phyloP scores from a whole-genome alignment of 2,888 invertebrate genomes.

The Blomia tropicalis region DNA sequence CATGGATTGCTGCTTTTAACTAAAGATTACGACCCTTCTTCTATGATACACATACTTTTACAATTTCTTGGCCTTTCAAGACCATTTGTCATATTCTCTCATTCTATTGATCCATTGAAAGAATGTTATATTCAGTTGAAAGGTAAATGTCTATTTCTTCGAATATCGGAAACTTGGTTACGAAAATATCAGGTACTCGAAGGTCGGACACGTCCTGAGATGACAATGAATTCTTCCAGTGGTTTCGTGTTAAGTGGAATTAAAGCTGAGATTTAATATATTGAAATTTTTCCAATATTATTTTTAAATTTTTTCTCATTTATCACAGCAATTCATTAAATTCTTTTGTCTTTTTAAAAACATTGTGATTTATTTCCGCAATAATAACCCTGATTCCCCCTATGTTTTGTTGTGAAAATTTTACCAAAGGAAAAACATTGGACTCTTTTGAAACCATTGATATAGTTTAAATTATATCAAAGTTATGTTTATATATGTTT shows the following conservation, averaged over 20 bases:
- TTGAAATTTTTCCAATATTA: no score
- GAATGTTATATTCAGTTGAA: conserved; percentile 65
- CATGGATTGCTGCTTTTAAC: conserved; percentile 53
- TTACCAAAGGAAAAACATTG: no score
- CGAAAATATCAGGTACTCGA: conserved; percentile 75
- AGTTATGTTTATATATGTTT: no score
- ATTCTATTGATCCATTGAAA: conserved; percentile 53
- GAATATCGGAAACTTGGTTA: conserved; percentile 68
- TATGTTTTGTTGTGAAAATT: no score
- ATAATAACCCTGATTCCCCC: no score
- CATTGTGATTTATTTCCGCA: no score
- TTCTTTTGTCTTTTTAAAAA: no score
- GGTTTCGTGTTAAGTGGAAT: conserved; percentile 69
- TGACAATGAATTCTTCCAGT: conserved; percentile 69
- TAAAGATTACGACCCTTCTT: conserved; percentile 67
- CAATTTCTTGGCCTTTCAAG: conserved; percentile 62
- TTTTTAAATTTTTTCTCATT: no score
- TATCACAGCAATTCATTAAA: no score
- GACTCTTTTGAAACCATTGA: no score
- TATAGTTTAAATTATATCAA: no score
- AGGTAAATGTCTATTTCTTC: conserved; percentile 54
- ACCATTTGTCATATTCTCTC: conserved; percentile 67
- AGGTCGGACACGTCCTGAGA: conserved; percentile 83
- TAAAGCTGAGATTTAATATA: conserved; percentile 33
- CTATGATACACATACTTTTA: conserved; percentile 55